A percentile compares a stretch with the other conserved stretches of the same genome.
Conservation (phyloP, 2,113 vertebrate species). For the Onychorhynchus coronatus region DNA sequence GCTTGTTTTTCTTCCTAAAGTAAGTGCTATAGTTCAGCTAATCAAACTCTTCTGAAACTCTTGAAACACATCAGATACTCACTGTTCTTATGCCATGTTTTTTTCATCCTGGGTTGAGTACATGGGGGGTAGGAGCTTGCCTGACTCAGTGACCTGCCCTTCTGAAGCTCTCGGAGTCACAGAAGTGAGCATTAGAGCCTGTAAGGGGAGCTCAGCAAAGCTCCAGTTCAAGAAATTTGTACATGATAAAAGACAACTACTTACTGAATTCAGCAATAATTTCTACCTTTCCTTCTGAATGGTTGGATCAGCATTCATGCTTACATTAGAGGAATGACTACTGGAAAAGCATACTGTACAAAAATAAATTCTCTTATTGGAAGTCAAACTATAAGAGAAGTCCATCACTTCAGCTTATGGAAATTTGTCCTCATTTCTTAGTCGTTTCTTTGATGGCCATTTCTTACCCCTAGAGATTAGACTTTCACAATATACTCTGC, state of each 20-base stretch:
- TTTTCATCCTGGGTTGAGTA: neutral
- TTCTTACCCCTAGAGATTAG: neutral
- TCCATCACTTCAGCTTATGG: neutral
- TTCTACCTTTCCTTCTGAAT: neutral
- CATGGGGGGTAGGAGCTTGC: neutral
- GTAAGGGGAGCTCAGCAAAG: neutral
- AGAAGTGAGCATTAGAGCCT: neutral
- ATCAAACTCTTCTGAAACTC: neutral
- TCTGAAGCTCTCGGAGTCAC: neutral
- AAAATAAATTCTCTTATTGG: neutral
- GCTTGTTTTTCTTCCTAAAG: neutral
- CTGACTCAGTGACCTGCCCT: neutral
- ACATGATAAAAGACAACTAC: neutral
- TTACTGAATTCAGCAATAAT: neutral
- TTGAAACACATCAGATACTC: neutral
- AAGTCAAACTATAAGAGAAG: neutral
- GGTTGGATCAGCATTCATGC: neutral
- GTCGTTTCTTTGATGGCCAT: neutral
- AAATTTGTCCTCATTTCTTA: neutral
- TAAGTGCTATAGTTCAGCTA: neutral
- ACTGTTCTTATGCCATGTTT: neutral
- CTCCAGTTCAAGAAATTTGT: neutral
- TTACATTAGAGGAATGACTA: neutral
- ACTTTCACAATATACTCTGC: neutral
- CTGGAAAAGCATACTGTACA: neutral